These are phyloP conservation scores for Dicaeum eximium DNA, from an alignment of 2,113 vertebrate genomes.

Conservation along the genomic window DNA sequence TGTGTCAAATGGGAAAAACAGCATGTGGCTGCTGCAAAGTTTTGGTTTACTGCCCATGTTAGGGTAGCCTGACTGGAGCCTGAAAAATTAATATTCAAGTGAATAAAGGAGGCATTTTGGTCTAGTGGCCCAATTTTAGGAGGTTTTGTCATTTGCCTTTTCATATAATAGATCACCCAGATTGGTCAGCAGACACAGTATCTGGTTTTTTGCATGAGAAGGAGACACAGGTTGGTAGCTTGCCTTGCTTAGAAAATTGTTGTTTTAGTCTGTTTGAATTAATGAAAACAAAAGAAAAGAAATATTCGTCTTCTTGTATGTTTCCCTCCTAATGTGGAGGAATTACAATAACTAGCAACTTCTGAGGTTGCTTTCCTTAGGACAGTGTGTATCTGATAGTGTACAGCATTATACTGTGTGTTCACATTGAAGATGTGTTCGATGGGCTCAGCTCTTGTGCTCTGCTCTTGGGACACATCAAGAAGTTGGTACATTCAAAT, in stretches of 20 bases:
- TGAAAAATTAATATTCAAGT: not conserved
- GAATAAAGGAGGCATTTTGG: not conserved
- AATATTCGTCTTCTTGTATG: not conserved
- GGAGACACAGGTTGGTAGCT: not conserved
- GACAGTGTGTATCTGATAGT: not conserved
- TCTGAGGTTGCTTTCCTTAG: not conserved
- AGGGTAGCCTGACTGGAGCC: not conserved
- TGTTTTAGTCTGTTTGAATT: not conserved
- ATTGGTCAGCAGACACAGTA: not conserved
- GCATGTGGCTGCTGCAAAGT: not conserved
- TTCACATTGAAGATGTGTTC: not conserved
- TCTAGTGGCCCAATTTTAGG: not conserved
- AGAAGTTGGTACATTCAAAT: not conserved
- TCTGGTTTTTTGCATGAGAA: not conserved
- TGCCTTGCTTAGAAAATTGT: not conserved
- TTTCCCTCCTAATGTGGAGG: not conserved
- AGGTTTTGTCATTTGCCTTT: not conserved
- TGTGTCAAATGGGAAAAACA: not conserved
- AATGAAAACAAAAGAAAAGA: not conserved
- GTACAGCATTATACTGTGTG: no score
- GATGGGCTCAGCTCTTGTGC: not conserved
- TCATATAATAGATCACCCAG: not conserved
- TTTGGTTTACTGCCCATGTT: not conserved
- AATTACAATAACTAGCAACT: no score
- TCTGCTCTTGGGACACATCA: not conserved